Conservation (phyloP, 2,888 invertebrate genomes). For the Trichogramma dendrolimi region DNA sequence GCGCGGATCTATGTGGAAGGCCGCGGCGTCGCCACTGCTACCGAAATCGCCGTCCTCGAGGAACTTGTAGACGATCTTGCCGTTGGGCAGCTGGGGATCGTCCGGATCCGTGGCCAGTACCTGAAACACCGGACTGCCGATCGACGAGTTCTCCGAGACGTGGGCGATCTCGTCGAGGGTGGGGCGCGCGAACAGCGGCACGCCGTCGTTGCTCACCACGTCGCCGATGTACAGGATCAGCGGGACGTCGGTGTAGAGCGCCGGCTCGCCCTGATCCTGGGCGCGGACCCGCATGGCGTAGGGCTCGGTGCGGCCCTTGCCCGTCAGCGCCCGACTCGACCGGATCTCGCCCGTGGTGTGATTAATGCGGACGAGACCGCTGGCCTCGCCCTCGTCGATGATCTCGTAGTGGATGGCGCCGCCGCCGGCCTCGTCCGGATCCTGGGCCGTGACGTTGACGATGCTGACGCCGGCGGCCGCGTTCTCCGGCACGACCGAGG, state of each 20-base stretch:
- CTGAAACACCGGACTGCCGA: constrained; percentile 71
- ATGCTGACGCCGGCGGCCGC: constrained; percentile 65
- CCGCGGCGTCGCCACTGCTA: constrained; percentile 40
- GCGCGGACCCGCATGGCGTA: constrained; percentile 68
- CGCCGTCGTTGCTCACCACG: constrained; percentile 76
- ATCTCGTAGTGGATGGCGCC: constrained; percentile 70
- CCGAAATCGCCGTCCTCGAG: constrained; percentile 62
- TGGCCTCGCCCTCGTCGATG: constrained; percentile 69
- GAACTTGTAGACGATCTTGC: constrained; percentile 68
- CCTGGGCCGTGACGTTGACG: constrained; percentile 66
- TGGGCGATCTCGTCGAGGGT: constrained; percentile 66
- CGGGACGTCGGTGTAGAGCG: constrained; percentile 60
- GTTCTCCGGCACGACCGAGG: constrained; percentile 75
- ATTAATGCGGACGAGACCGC: constrained; percentile 69
- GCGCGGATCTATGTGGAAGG: constrained; percentile 49
- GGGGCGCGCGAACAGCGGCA: constrained; percentile 70
- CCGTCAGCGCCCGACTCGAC: constrained; percentile 65
- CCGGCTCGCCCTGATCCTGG: constrained; percentile 64
- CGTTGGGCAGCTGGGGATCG: constrained; percentile 71
- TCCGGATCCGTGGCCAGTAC: constrained; percentile 76
- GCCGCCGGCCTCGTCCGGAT: constrained; percentile 72
- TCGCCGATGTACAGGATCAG: constrained; percentile 71
- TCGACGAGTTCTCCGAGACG: constrained; percentile 70
- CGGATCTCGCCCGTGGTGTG: constrained; percentile 64
- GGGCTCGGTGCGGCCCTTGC: constrained; percentile 71